A percentile compares a stretch with the other conserved stretches of the same genome.
phyloP scores from a whole-genome alignment of 1,140 invertebrate genomes.

The Calosoma granatense region DNA sequence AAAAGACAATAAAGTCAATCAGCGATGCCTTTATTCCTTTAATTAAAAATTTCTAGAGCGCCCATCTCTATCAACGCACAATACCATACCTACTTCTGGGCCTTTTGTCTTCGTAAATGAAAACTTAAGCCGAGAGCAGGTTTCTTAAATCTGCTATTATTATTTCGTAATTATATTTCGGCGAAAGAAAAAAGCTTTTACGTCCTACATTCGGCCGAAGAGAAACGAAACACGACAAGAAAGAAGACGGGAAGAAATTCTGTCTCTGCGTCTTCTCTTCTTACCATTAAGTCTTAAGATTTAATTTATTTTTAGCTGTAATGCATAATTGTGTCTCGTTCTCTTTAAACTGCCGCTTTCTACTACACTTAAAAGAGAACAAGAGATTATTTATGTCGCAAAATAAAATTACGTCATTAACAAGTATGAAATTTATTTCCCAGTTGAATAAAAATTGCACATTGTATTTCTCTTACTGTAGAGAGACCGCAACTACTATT shows the following conservation, averaged over 20 bases:
- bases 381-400: too few relatives aligned
- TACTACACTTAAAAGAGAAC: too few relatives aligned
- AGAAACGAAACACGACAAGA: neutral
- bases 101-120: constrained; percentile 3
- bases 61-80: neutral
- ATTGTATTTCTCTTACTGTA: too few relatives aligned
- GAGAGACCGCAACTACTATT: too few relatives aligned
- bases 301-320: neutral
- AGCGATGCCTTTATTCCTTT: neutral
- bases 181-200: neutral
- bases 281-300: neutral
- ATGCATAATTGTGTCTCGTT: neutral
- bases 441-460: neutral
- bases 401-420: neutral
- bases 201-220: too few relatives aligned
- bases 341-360: too few relatives aligned
- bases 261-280: neutral
- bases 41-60: neutral
- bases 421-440: neutral
- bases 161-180: constrained; percentile 5
- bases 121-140: neutral
- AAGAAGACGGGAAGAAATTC: neutral
- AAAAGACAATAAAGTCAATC: constrained; percentile 6
- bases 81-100: neutral
- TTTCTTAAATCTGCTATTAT: constrained; percentile 1